phyloP scores from a whole-genome alignment of 2,113 vertebrate genomes.

The Anhinga rufa region DNA sequence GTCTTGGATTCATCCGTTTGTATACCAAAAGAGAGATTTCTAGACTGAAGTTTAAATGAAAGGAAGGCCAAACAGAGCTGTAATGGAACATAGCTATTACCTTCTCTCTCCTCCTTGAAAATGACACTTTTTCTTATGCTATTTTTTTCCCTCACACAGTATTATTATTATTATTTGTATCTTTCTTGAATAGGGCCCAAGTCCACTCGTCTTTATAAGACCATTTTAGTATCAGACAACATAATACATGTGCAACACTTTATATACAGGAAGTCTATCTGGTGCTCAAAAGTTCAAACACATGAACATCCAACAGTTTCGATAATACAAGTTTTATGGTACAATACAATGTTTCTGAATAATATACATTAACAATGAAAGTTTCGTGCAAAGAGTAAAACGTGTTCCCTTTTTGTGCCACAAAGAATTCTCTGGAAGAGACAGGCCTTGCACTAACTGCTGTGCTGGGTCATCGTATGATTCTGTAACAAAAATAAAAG shows the following conservation, averaged over 20 bases:
- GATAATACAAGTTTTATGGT: conserved; percentile 85
- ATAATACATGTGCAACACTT: conserved; percentile 95
- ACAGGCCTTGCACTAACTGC: conserved; percentile 88
- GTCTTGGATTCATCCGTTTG: conserved; percentile 70
- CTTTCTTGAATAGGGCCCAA: conserved; percentile 82
- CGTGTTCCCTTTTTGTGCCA: conserved; percentile 82
- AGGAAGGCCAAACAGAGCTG: conserved; percentile 71
- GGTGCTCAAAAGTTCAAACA: conserved; percentile 87
- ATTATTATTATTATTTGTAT: conserved; percentile 51
- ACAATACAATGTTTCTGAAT: conserved; percentile 87
- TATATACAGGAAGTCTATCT: conserved; percentile 94
- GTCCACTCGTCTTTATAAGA: conserved; percentile 89
- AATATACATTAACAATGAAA: conserved; percentile 88
- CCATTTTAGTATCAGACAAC: conserved; percentile 88
- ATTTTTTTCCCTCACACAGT: conserved; percentile 52
- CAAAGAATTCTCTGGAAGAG: conserved; percentile 68
- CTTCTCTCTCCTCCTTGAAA: conserved; percentile 66
- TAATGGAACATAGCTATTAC: conserved; percentile 57
- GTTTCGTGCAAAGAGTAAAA: conserved; percentile 91
- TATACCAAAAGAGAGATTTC: conserved; percentile 77
- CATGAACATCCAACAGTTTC: conserved; percentile 82
- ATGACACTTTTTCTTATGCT: conserved; percentile 56
- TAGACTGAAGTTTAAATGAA: conserved; percentile 71
- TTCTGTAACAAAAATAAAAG: conserved; percentile 82
- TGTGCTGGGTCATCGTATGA: conserved; percentile 98